Evolutionary conservation across 2,888 invertebrate species (phyloP).

Genomic region (Morpho helenor): DNA sequence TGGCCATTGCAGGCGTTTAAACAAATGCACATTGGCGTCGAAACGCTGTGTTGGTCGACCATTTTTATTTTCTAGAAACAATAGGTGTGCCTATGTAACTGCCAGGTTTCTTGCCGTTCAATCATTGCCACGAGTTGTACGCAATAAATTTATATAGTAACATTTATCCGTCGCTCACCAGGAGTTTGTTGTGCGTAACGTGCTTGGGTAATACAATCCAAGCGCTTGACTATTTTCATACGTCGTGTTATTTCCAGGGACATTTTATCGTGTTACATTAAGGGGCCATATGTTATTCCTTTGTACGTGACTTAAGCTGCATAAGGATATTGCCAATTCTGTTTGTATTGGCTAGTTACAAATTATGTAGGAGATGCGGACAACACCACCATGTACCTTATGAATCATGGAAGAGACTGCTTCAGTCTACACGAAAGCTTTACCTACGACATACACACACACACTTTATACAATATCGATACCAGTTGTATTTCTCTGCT

Average conservation of each 20-base stretch:
- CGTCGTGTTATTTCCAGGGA: constrained; percentile 30
- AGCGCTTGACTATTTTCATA: constrained; percentile 38
- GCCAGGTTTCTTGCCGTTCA: constrained; percentile 58
- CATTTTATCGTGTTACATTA: constrained; percentile 35
- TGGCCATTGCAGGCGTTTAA: constrained; percentile 49
- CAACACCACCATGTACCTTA: no score
- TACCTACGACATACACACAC: no score
- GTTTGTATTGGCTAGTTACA: constrained; percentile 23
- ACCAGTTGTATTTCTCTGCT: no score
- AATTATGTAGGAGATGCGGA: neutral
- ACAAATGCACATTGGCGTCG: constrained; percentile 52
- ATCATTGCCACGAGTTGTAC: constrained; percentile 69
- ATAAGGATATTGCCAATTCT: constrained; percentile 22
- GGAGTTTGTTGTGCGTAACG: constrained; percentile 35
- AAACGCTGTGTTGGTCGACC: constrained; percentile 37
- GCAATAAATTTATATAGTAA: constrained; percentile 72
- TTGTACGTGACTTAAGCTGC: constrained; percentile 34
- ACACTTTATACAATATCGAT: no score
- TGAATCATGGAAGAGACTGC: no score
- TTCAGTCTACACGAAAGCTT: no score
- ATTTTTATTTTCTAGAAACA: constrained; percentile 71
- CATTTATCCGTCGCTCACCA: constrained; percentile 69
- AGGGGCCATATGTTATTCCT: constrained; percentile 29
- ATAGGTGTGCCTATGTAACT: constrained; percentile 57
- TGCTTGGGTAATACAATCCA: constrained; percentile 37